phyloP scores from a whole-genome alignment of 2,113 vertebrate genomes.

The Oreocharis arfaki region DNA sequence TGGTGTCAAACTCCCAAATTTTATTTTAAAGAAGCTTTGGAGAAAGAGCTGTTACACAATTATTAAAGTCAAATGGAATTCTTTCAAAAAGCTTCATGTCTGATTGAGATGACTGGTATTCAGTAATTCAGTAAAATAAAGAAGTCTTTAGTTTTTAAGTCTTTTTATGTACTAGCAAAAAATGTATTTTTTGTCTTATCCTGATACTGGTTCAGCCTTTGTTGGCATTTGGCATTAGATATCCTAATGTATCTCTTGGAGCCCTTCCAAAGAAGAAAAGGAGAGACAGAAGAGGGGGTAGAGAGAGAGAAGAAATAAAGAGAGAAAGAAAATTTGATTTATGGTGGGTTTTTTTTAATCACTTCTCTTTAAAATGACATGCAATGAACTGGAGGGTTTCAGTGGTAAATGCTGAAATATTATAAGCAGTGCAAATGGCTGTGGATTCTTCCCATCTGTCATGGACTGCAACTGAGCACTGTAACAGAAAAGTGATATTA shows the following conservation, averaged over 20 bases:
- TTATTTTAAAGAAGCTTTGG: neutral
- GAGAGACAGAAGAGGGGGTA: neutral
- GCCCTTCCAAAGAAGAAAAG: slow-evolving; percentile 17
- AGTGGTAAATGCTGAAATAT: slow-evolving; percentile 36
- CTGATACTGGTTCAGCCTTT: neutral
- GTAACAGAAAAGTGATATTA: slow-evolving; percentile 29
- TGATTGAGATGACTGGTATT: neutral
- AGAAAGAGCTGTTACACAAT: neutral
- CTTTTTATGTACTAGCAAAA: neutral
- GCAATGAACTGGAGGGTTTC: neutral
- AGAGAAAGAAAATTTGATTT: neutral
- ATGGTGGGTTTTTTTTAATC: neutral
- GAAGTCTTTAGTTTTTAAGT: neutral
- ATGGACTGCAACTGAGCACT: slow-evolving; percentile 16
- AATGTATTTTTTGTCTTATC: neutral
- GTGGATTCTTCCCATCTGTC: slow-evolving; percentile 49
- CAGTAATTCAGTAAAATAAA: neutral
- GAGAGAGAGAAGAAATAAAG: neutral
- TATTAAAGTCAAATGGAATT: neutral
- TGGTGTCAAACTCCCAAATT: neutral
- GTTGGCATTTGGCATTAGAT: neutral
- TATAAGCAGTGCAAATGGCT: slow-evolving; percentile 51
- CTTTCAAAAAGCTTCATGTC: neutral
- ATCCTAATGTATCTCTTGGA: slow-evolving; percentile 36
- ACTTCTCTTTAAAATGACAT: slow-evolving; percentile 5